These are phyloP conservation scores for Mohoua ochrocephala DNA, from an alignment of 2,113 vertebrate species.

Conservation along the genomic window DNA sequence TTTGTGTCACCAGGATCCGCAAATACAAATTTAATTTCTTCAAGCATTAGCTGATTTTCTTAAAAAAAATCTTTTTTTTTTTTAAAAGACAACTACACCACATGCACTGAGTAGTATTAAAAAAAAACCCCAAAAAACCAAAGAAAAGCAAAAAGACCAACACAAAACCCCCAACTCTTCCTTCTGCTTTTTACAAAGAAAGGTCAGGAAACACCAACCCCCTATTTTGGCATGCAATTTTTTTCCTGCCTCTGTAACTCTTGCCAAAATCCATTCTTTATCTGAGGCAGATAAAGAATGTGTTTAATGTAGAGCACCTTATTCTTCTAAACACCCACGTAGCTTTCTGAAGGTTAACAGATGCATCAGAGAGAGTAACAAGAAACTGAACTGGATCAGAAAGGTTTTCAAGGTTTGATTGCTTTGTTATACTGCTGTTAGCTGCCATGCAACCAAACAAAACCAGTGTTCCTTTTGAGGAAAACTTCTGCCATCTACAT, in stretches of 20 bases:
- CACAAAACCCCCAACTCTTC: not conserved
- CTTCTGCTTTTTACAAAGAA: not conserved
- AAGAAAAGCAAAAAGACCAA: not conserved
- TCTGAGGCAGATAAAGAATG: not conserved
- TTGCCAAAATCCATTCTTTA: constrained; percentile 16
- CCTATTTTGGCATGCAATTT: not conserved
- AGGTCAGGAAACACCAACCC: not conserved
- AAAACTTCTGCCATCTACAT: not conserved
- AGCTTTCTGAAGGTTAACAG: constrained; percentile 12
- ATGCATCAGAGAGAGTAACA: not conserved
- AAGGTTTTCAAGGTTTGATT: not conserved
- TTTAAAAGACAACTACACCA: not conserved
- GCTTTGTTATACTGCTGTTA: not conserved
- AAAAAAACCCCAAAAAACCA: no score
- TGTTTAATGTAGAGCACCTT: constrained; percentile 14
- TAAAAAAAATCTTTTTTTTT: not conserved
- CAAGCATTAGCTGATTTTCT: not conserved
- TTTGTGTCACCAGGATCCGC: not conserved
- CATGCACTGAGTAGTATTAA: not conserved
- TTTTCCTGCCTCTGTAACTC: not conserved
- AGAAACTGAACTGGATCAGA: not conserved
- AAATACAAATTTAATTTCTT: not conserved
- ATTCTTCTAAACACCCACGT: not conserved
- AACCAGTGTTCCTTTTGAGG: not conserved
- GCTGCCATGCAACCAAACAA: not conserved